Evolutionary conservation across 2,113 vertebrate species (phyloP), one percentile per base, ranked within the genome.

Genomic region (Protobothrops flavoviridis): DNA sequence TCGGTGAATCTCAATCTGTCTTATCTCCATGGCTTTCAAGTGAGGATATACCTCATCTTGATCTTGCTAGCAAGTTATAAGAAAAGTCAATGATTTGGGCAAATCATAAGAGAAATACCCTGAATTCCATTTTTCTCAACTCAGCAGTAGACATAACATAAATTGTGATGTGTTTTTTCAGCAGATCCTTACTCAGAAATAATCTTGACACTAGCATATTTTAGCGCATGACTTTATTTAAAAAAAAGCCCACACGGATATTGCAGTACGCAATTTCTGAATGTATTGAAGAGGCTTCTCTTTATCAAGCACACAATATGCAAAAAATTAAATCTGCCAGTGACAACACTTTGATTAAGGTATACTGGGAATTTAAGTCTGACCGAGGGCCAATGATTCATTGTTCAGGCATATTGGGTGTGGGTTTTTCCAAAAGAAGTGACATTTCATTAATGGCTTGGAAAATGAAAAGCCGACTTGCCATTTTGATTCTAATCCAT

Each of bases 81-180:
- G 85, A 64, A 61, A 88, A 7, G 69, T 61, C 48, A 88, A 2
- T 43, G 23, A 45, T 5, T 74, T 89, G 86, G 90, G 94, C 92
- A 93, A 93, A 50, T 23, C 39, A 88, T 45, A 50, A 39, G 29
- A 90, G 85, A 94, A 89, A 93, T 94, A 81, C 43, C 92, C 94
- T 93, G 94, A 94, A 89, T 95, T 94, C n/a, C 85, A 64, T 64
- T 81, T 55, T 13, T 88, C n/a, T 88, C 45, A 39, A 48, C 59
- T 88, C 59, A 52, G 26, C 26, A n/a, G n/a, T 20, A 88, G 91
- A 74, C 21, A 29, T 74, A 87, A 9, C 15, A 45, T 55, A 55
- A 88, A 45, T 88, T 26, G 52, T 4, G 12, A 59, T 26, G 13
- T 29, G n/a, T 69, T 88, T 74, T 4, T 53, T 88, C 64, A 26